These are phyloP conservation scores for Eubucco bourcierii DNA, from an alignment of 2,113 vertebrate genomes.

Conservation along the genomic window DNA sequence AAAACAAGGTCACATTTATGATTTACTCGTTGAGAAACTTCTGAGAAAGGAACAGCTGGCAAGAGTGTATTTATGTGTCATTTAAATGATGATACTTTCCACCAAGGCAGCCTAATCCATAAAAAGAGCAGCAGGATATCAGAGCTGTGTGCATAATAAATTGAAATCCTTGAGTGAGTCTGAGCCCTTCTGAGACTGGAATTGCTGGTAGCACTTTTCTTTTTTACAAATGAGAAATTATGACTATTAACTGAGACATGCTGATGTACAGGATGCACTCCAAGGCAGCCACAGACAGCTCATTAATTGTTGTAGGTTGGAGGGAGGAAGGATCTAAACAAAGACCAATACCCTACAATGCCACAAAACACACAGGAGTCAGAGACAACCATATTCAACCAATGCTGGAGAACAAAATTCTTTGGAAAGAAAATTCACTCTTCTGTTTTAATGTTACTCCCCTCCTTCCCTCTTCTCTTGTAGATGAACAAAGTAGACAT, in stretches of 20 bases:
- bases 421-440: constrained; percentile 8
- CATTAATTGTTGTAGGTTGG: constrained; percentile 53
- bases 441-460: neutral
- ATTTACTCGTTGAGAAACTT: constrained; percentile 29
- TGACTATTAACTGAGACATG: constrained; percentile 51
- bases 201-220: constrained; percentile 27
- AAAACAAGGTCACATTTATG: neutral
- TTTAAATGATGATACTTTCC: constrained; percentile 52
- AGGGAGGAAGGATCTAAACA: constrained; percentile 51
- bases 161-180: constrained; percentile 54
- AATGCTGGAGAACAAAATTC: neutral
- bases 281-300: constrained; percentile 48
- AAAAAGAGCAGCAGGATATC: constrained; percentile 50
- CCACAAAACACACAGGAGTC: constrained; percentile 9
- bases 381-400: constrained; percentile 14
- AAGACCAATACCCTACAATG: neutral
- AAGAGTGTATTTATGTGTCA: constrained; percentile 29
- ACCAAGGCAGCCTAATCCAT: constrained; percentile 45
- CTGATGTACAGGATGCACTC: constrained; percentile 67
- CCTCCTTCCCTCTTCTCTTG: neutral
- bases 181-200: constrained; percentile 38
- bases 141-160: constrained; percentile 54
- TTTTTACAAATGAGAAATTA: constrained; percentile 63
- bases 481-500: neutral
- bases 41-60: constrained; percentile 46